These are phyloP conservation scores for Agonopterix subpropinquella DNA, from an alignment of 2,888 invertebrate genomes.

Conservation along the genomic window DNA sequence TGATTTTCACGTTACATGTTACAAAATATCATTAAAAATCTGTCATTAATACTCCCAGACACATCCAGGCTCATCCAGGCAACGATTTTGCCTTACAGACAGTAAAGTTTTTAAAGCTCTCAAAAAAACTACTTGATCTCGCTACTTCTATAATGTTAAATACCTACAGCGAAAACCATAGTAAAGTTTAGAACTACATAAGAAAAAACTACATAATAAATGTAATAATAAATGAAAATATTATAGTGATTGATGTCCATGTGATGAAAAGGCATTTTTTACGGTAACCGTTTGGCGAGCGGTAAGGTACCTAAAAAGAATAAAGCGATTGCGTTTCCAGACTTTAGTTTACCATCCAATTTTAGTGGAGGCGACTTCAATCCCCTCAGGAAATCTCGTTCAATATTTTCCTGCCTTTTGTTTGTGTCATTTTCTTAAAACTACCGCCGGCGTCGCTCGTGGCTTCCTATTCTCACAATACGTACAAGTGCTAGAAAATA, in stretches of 20 bases:
- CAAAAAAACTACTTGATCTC: too few relatives aligned
- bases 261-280: constrained; percentile 27
- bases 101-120: too few relatives aligned
- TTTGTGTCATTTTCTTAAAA: constrained; percentile 39
- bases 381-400: constrained; percentile 54
- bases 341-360: constrained; percentile 55
- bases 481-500: too few relatives aligned
- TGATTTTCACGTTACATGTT: too few relatives aligned
- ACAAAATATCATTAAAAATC: too few relatives aligned
- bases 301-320: constrained; percentile 29
- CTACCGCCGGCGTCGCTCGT: constrained; percentile 9
- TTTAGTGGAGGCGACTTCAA: constrained; percentile 50
- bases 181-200: not conserved
- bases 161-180: too few relatives aligned
- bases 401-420: constrained; percentile 49
- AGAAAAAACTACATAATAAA: constrained; percentile 15
- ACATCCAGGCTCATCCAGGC: too few relatives aligned
- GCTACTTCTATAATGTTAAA: too few relatives aligned
- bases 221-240: constrained; percentile 18
- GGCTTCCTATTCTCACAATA: too few relatives aligned
- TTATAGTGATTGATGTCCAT: constrained; percentile 32
- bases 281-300: constrained; percentile 6
- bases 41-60: too few relatives aligned
- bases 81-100: too few relatives aligned
- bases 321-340: constrained; percentile 35